phyloP scores from a whole-genome alignment of 2,797 vertebrate species.

The Sebastes diploproa region DNA sequence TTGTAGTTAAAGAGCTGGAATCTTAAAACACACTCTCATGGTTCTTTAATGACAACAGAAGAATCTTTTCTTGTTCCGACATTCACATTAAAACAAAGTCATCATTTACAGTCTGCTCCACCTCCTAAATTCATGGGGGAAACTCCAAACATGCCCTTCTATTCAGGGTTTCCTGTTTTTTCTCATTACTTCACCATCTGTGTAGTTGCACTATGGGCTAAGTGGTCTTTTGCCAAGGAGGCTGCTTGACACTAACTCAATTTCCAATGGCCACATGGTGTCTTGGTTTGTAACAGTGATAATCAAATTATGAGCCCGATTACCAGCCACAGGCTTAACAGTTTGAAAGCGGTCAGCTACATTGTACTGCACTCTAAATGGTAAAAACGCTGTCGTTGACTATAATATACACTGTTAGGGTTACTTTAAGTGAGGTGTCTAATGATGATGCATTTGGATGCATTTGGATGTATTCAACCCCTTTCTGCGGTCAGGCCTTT shows the following conservation, averaged over 20 bases:
- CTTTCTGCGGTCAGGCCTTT: not conserved
- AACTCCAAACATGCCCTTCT: not conserved
- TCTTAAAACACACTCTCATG: not conserved
- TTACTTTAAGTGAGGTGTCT: not conserved
- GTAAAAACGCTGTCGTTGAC: not conserved
- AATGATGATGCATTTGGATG: not conserved
- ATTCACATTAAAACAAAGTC: not conserved
- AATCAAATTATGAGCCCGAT: conserved; percentile 42
- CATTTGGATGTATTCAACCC: not conserved
- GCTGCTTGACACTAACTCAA: conserved; percentile 35
- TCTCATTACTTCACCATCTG: conserved; percentile 48
- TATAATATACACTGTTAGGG: not conserved
- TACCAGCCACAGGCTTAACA: conserved; percentile 3
- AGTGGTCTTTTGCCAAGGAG: conserved; percentile 23
- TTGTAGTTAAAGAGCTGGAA: not conserved
- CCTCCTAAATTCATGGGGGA: not conserved
- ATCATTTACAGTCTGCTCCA: not conserved
- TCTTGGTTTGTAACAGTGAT: conserved; percentile 31
- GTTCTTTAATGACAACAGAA: not conserved
- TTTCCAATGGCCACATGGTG: conserved; percentile 41
- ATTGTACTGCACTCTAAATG: not conserved
- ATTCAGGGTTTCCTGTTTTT: conserved; percentile 15
- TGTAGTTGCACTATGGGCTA: not conserved
- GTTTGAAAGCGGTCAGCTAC: conserved; percentile 19
- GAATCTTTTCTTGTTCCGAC: not conserved